phyloP scores from a whole-genome alignment of 2,797 vertebrate genomes.

The Chrysocyon brachyurus region DNA sequence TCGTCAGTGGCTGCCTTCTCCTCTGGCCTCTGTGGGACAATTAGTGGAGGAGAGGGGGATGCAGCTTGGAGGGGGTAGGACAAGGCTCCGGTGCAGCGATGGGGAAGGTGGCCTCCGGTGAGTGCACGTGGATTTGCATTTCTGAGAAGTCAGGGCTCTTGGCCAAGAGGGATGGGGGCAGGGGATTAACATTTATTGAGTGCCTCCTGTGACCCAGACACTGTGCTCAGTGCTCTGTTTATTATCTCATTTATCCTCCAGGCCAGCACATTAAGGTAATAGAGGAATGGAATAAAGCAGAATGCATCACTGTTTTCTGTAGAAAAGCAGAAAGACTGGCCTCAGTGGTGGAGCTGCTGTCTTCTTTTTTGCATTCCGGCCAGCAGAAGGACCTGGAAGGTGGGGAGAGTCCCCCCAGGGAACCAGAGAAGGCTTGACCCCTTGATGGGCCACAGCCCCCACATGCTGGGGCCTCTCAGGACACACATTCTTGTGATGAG shows the following conservation, averaged over 20 bases:
- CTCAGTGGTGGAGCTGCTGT: neutral
- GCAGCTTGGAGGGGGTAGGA: neutral
- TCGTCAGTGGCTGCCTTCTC: neutral
- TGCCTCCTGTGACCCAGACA: conserved; percentile 59
- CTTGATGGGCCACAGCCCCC: too few relatives aligned
- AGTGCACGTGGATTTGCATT: conserved; percentile 5
- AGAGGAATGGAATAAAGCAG: conserved; percentile 42
- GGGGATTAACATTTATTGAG: conserved; percentile 63
- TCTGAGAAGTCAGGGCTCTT: conserved; percentile 76
- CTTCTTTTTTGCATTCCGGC: neutral
- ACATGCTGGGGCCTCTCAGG: neutral
- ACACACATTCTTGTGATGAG: neutral
- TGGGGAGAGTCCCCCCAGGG: neutral
- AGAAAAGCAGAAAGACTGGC: neutral
- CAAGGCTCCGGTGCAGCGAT: neutral
- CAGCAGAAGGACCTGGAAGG: neutral
- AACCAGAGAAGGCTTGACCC: neutral
- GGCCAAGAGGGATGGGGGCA: conserved; percentile 33
- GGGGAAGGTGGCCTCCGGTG: conserved; percentile 25
- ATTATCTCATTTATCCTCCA: conserved; percentile 71
- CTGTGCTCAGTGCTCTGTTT: conserved; percentile 32
- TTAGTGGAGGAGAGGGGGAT: conserved; percentile 48
- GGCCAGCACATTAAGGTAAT: conserved; percentile 67
- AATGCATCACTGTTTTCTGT: neutral
- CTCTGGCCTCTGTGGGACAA: conserved; percentile 24